Percentiles rank a stretch among this genome's conserved stretches.
Evolutionary conservation across 35 echinoderm and acorn worm species (phyloP).

Genomic region (Heliocidaris erythrogramma): DNA sequence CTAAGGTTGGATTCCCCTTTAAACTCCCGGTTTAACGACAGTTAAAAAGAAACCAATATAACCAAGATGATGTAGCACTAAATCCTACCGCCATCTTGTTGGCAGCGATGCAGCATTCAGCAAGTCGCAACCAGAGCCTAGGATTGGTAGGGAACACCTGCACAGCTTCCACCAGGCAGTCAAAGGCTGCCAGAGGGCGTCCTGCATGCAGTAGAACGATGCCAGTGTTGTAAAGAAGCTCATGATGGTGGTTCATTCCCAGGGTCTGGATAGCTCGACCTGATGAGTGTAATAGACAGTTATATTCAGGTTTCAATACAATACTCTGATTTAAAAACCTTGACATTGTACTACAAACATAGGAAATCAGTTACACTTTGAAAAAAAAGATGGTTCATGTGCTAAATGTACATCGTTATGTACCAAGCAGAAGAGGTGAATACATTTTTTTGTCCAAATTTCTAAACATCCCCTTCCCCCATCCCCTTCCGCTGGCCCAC

Average conservation of each 20-base stretch:
- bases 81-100: conserved; percentile 52
- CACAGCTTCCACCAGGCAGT: conserved; percentile 91
- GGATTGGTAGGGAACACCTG: conserved; percentile 94
- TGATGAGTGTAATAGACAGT: not conserved
- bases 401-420: too few species aligned
- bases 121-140: conserved; percentile 87
- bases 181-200: conserved; percentile 91
- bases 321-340: not conserved
- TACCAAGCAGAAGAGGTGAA: too few species aligned
- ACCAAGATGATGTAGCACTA: too few species aligned
- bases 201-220: conserved; percentile 88
- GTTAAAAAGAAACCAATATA: too few species aligned
- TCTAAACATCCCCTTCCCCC: too few species aligned
- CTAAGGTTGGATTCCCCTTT: too few species aligned
- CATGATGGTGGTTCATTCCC: conserved; percentile 76
- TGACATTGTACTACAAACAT: too few species aligned
- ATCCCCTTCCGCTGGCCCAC: too few species aligned
- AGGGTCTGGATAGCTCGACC: conserved; percentile 83
- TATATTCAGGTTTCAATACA: not conserved
- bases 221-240: conserved; percentile 93
- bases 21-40: too few species aligned
- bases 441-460: too few species aligned
- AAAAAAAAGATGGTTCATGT: too few species aligned
- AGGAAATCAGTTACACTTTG: too few species aligned
- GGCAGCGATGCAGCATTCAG: conserved; percentile 94